phyloP scores from a whole-genome alignment of 2,888 invertebrate genomes.

The Cynaeus angustus region DNA sequence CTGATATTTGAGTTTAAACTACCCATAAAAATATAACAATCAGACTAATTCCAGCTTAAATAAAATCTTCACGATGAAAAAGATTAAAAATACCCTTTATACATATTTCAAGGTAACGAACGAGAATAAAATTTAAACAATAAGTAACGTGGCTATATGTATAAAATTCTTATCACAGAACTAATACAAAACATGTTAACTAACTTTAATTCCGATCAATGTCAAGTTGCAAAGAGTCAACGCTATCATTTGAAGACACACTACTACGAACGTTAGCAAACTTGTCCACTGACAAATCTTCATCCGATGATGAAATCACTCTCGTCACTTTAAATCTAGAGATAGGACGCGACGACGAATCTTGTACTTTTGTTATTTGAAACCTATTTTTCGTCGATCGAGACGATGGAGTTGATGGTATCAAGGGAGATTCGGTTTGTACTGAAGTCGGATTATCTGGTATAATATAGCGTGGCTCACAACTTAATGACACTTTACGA shows the following conservation, averaged over 20 bases:
- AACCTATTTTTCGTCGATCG: constrained; percentile 62
- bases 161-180: constrained; percentile 49
- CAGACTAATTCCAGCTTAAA: not conserved
- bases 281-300: constrained; percentile 57
- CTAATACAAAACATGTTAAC: constrained; percentile 41
- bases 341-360: constrained; percentile 42
- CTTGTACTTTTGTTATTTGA: constrained; percentile 60
- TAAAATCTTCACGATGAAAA: not conserved
- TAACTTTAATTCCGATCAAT: constrained; percentile 57
- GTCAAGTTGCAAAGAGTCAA: constrained; percentile 63
- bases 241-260: constrained; percentile 64
- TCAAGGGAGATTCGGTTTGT: constrained; percentile 53
- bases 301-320: constrained; percentile 61
- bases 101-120: constrained; percentile 13
- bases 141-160: constrained; percentile 24
- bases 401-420: constrained; percentile 60
- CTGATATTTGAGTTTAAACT: not conserved
- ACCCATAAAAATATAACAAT: not conserved
- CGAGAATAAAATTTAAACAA: constrained; percentile 35
- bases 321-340: constrained; percentile 59
- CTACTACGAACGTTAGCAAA: constrained; percentile 64
- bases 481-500: constrained; percentile 66
- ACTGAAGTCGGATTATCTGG: constrained; percentile 39
- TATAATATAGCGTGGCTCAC: constrained; percentile 62
- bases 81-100: constrained; percentile 6